Conservation (phyloP, 2,888 invertebrate genomes). For the Zaprionus bogoriensis region DNA sequence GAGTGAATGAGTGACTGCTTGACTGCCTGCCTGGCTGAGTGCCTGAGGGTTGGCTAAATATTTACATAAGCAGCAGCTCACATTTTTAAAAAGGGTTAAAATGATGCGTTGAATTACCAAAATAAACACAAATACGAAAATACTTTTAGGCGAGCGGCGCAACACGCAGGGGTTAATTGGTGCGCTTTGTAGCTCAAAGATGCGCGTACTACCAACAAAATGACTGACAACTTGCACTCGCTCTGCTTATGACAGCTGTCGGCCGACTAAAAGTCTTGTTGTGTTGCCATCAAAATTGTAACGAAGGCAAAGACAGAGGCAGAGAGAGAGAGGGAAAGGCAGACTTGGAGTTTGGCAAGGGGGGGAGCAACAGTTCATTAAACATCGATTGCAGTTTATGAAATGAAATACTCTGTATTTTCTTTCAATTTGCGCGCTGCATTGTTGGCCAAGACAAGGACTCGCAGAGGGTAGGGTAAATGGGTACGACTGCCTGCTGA, state of each 20-base stretch:
- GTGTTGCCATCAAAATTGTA: conserved; percentile 19
- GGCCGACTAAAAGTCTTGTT: conserved; percentile 52
- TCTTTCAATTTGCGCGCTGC: conserved; percentile 64
- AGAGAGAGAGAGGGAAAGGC: background rate
- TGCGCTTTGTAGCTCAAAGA: conserved; percentile 64
- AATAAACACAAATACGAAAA: conserved; percentile 72
- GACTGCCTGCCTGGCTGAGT: conserved; percentile 21
- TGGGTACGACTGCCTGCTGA: conserved; percentile 60
- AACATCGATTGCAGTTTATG: conserved; percentile 45
- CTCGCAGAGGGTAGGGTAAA: background rate
- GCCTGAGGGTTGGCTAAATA: conserved; percentile 40
- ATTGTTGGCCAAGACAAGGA: conserved; percentile 25
- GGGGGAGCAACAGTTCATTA: conserved; percentile 49
- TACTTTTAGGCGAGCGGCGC: conserved; percentile 51
- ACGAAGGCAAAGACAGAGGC: background rate
- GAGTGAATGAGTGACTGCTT: background rate
- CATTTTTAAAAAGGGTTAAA: conserved; percentile 73
- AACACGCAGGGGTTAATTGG: conserved; percentile 59
- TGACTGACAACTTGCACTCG: conserved; percentile 57
- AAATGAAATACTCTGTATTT: conserved; percentile 53
- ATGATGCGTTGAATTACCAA: conserved; percentile 72
- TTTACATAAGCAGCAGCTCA: conserved; percentile 67
- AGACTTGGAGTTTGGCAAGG: background rate
- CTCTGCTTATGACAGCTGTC: conserved; percentile 71
- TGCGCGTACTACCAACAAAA: conserved; percentile 20